Base-by-base conservation (phyloP, 2,797 vertebrate genomes). In the Centroberyx gerrardi region DNA sequence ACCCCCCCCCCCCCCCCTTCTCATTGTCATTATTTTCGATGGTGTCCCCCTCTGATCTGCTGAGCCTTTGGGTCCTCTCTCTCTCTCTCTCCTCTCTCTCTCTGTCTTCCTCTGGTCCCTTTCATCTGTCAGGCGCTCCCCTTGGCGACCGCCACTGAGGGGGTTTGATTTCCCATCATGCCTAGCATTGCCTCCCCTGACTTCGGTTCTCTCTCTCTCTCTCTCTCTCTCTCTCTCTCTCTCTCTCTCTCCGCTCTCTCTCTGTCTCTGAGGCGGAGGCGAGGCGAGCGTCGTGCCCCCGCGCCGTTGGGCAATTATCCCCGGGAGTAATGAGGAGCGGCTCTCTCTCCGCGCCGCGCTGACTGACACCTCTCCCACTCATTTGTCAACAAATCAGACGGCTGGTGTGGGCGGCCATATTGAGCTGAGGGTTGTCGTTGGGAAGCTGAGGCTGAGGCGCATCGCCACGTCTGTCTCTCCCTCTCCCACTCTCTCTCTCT, bases 291-390 rank as follows among this genome's bases (percentile, higher is more conserved):
- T 82, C 88, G 86, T 89, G 90, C 92, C 94, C 92, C 92, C 87
- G 90, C 91, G 82, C 80, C 80, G 83, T 91, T 56, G 92, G 93
- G 93, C 94, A 95, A 95, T 95, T 95, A 95, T 93, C 92, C 92
- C 81, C 83, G 46, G 89, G 88, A 90, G 91, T 95, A 95, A 95
- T 93, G 93, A 95, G 94, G 87, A 93, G 90, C 91, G 86, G 86
- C 90, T 90, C 91, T 90, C 86, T 86, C 85, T 86, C 79, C 46
- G 75, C 81, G 73, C 64, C 66, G 22, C 38, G 66, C 90, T 93
- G 94, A 94, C 90, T 95, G 95, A 95, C 95, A 95, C 92, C 93
- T 95, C 94, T 93, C 95, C 94, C 92, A 94, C 94, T 95, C 95
- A 94, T 94, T 95, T 95, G 94, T 95, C 94, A 95, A 95, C 93